phyloP scores from a whole-genome alignment of 2,888 invertebrate species.

The Tachina lurida region DNA sequence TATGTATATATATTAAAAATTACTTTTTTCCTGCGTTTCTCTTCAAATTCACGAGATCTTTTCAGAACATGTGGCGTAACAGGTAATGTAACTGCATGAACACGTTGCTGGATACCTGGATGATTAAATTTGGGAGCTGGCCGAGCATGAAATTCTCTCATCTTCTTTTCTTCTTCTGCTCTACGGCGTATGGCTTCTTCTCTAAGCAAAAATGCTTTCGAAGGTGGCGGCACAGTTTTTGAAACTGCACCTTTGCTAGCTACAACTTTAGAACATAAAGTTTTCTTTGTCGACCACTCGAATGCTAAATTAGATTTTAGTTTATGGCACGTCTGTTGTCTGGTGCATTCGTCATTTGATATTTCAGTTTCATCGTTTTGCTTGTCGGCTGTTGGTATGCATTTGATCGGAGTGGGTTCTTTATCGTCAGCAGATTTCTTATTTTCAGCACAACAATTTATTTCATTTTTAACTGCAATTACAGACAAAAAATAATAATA shows the following conservation, averaged over 20 bases:
- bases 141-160: slow-evolving; percentile 79
- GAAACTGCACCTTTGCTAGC: slow-evolving; percentile 47
- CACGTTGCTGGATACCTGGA: slow-evolving; percentile 69
- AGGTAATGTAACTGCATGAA: slow-evolving; percentile 76
- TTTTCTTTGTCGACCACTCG: slow-evolving; percentile 73
- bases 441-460: neutral
- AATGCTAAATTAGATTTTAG: slow-evolving; percentile 60
- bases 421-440: slow-evolving; percentile 53
- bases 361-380: neutral
- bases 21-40: slow-evolving; percentile 75
- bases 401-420: slow-evolving; percentile 1
- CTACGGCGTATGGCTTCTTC: slow-evolving; percentile 74
- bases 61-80: slow-evolving; percentile 79
- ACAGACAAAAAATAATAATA: neutral
- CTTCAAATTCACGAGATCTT: slow-evolving; percentile 74
- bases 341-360: neutral
- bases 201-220: slow-evolving; percentile 77
- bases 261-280: neutral
- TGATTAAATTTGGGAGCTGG: slow-evolving; percentile 79
- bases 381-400: slow-evolving; percentile 2
- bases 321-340: slow-evolving; percentile 16
- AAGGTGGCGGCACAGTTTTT: slow-evolving; percentile 71
- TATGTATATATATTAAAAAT: neutral
- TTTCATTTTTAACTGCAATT: slow-evolving; percentile 34
- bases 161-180: slow-evolving; percentile 78